Base-by-base conservation (phyloP, 2,797 vertebrate species). In the Thamnophis elegans region DNA sequence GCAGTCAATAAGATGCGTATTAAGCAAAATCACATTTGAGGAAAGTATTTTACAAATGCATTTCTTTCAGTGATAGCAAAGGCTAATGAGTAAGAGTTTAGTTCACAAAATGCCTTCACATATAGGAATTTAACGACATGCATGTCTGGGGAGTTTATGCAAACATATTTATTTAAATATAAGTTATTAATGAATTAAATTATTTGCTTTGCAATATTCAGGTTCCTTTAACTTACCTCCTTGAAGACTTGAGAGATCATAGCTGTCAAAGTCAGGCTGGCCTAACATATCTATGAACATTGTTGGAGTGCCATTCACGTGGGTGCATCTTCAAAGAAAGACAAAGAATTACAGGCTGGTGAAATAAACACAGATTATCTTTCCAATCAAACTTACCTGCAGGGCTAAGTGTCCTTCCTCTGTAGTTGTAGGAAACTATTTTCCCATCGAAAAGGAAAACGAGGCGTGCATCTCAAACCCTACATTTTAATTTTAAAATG, bases 201-300 rank as follows among this genome's bases (percentile, higher is more conserved):
- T 68, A 90, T 10, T 53, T 4, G 36, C 22, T 89, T 92, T 12
- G 42, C 56, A 85, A 85, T 25, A 78, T 26, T 78, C 85, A 54
- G 65, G 26, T 53, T 89, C 36, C 82, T 60, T 58, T 89, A 93
- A 93, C 98, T 97, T 96, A 99, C 99, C 99, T 94, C 93, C 93
- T 18, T 92, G 85, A 22, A 99, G 89, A n/a, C 96, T 94, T 0
- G 99, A 99, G 91, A 99, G 92, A 96, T 99, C 97, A 0, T 97
- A 98, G 93, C 98, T 98, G 92, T 94, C 92, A 56, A 98, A 95
- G 92, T 98, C 98, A 0, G 96, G 98, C 95, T 99, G 98, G 90
- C 95, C 97, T 28, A 99, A 65, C 96, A 99, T 97, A 92, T 99
- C 99, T 56, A 99, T 97, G 9, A 92, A 99, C 99, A 99, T 99